phyloP scores from a whole-genome alignment of 1,140 invertebrate genomes.

The Bombus sylvicola region DNA sequence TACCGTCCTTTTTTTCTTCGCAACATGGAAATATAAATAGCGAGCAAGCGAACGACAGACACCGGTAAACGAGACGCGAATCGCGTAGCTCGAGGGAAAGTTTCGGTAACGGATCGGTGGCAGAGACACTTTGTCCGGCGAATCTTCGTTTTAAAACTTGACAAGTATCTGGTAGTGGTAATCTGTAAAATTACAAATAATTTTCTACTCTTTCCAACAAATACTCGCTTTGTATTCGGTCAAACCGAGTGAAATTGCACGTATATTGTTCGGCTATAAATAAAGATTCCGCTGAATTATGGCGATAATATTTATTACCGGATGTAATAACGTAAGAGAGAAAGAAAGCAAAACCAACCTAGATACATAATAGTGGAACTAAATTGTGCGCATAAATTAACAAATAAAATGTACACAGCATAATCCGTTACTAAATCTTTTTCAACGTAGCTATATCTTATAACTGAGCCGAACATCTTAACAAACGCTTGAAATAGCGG shows the following conservation, averaged over 20 bases:
- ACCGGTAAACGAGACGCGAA: background rate
- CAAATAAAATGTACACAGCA: no score
- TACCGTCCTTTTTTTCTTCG: background rate
- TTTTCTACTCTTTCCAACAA: no score
- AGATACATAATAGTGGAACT: no score
- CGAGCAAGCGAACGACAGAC: background rate
- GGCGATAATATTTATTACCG: background rate
- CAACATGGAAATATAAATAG: background rate
- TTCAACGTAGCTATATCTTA: no score
- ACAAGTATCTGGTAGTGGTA: accelerated
- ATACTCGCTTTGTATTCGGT: background rate
- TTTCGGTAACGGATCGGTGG: background rate
- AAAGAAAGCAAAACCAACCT: background rate
- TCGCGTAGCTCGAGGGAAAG: background rate
- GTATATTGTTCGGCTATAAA: background rate
- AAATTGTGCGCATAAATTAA: no score
- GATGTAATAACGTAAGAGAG: background rate
- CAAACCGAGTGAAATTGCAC: background rate
- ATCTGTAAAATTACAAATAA: no score
- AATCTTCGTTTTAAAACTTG: background rate
- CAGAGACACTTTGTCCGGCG: accelerated
- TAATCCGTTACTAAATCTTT: no score
- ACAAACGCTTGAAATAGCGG: no score
- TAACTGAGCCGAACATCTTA: no score
- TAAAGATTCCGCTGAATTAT: background rate